phyloP scores from a whole-genome alignment of 2,888 invertebrate species.

The Dynastes maya region DNA sequence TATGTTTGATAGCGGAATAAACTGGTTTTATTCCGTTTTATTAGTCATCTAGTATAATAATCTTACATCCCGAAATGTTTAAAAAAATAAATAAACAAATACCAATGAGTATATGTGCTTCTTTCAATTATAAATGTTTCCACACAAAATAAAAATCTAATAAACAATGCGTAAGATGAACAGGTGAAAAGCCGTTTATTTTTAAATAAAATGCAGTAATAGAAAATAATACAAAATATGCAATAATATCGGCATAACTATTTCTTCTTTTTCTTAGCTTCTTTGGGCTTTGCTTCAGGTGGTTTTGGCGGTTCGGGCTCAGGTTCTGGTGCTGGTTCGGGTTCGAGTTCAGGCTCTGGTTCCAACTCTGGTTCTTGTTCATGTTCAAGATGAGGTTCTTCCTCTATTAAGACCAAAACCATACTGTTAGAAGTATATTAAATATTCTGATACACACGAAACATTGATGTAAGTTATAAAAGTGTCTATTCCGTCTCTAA shows the following conservation, averaged over 20 bases:
- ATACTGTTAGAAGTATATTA: constrained; percentile 8
- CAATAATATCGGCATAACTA: neutral
- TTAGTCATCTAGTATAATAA: neutral
- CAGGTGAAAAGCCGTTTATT: neutral
- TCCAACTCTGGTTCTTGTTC: constrained; percentile 3
- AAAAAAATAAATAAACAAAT: neutral
- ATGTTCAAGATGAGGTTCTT: neutral
- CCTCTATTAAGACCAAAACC: neutral
- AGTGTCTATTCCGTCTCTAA: too few relatives aligned
- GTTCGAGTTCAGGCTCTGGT: constrained; percentile 44
- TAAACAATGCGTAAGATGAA: neutral
- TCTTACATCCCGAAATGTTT: constrained; percentile 5
- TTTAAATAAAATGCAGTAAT: neutral
- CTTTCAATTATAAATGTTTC: neutral
- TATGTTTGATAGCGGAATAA: constrained; percentile 13
- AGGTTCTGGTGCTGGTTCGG: constrained; percentile 18
- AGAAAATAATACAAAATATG: neutral
- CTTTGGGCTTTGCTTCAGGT: constrained; percentile 52
- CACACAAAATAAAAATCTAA: too few relatives aligned
- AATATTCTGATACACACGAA: neutral
- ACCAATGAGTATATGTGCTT: neutral
- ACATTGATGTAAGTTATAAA: too few relatives aligned
- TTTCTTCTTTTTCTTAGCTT: constrained; percentile 53
- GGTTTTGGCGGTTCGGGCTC: constrained; percentile 38
- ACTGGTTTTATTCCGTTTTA: constrained; percentile 29